Conservation (phyloP, 2,113 vertebrate genomes). For the Mellivora capensis region DNA sequence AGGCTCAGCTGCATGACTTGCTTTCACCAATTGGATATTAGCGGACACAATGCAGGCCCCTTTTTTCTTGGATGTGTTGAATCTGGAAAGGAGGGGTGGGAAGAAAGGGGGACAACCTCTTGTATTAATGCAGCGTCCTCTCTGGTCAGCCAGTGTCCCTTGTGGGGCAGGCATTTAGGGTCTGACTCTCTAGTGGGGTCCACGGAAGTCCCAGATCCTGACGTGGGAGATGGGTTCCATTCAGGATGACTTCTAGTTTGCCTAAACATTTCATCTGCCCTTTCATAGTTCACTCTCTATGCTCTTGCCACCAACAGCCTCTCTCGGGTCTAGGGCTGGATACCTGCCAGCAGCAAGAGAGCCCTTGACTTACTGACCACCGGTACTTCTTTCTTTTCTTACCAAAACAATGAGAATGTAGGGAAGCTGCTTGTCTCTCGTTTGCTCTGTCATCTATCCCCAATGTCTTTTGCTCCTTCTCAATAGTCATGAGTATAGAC, state of each 20-base stretch:
- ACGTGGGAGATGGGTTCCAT: background rate
- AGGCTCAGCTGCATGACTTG: background rate
- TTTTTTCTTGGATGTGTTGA: background rate
- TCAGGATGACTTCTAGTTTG: background rate
- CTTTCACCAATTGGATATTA: background rate
- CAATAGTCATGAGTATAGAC: background rate
- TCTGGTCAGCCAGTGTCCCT: rapidly evolving
- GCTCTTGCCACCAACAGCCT: rapidly evolving
- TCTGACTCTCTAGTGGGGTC: background rate
- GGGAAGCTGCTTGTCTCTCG: too few species aligned
- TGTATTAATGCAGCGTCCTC: background rate
- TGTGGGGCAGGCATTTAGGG: background rate
- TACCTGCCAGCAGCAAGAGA: background rate
- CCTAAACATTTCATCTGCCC: background rate
- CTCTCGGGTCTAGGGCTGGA: background rate
- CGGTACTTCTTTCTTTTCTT: background rate
- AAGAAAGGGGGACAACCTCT: background rate
- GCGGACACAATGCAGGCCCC: too few species aligned
- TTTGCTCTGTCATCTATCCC: background rate
- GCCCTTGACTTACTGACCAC: background rate
- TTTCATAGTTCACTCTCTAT: background rate
- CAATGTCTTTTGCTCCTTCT: too few species aligned
- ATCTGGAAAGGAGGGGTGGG: background rate
- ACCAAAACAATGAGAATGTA: background rate
- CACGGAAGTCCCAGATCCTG: background rate